phyloP scores from a whole-genome alignment of 2,113 vertebrate genomes.

The Formicarius rufipectus region DNA sequence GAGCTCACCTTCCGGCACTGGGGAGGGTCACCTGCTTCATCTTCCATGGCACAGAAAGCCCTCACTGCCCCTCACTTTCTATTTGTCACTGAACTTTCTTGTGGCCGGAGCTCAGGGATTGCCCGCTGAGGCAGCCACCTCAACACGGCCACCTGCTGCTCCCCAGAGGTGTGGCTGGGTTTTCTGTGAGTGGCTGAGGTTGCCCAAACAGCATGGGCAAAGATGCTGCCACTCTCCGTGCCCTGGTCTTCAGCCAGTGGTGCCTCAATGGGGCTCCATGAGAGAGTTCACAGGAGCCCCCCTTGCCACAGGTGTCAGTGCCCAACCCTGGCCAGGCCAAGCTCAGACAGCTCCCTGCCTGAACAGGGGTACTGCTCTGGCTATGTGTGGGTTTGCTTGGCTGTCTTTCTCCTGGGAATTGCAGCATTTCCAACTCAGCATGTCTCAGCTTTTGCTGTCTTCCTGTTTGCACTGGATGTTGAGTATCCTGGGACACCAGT shows the following conservation, averaged over 20 bases:
- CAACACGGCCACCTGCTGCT: not conserved
- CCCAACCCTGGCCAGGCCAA: fast-evolving
- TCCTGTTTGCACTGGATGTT: not conserved
- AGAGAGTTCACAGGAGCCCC: not conserved
- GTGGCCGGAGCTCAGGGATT: not conserved
- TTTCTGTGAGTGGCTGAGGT: not conserved
- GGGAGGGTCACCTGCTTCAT: not conserved
- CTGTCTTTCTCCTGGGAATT: not conserved
- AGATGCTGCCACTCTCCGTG: not conserved
- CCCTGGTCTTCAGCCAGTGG: not conserved
- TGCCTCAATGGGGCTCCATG: not conserved
- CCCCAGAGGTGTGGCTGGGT: fast-evolving
- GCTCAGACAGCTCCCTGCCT: fast-evolving
- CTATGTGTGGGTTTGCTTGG: fast-evolving
- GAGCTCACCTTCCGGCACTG: not conserved
- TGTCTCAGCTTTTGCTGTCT: not conserved
- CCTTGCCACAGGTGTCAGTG: not conserved
- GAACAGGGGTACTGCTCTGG: not conserved
- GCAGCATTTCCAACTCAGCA: not conserved
- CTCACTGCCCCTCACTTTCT: not conserved
- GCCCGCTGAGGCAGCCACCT: not conserved
- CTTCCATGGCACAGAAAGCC: not conserved
- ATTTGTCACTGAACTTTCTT: not conserved
- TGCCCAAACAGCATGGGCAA: not conserved
- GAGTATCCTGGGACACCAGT: not conserved